Percentiles rank a stretch among this genome's conserved stretches.
phyloP scores from a whole-genome alignment of 2,797 vertebrate genomes.

The Miichthys miiuy region DNA sequence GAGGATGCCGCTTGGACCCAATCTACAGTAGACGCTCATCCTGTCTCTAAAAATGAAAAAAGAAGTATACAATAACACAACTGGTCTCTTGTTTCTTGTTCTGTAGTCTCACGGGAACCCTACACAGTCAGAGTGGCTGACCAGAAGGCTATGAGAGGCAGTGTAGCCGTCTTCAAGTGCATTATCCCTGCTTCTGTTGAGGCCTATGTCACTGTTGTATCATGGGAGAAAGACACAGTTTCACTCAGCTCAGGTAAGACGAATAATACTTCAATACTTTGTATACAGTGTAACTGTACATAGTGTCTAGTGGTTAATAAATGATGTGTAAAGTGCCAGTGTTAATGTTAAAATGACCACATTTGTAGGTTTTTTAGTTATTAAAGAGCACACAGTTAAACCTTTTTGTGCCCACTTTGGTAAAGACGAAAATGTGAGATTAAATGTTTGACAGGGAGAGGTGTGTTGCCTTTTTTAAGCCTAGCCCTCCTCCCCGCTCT shows the following conservation, averaged over 20 bases:
- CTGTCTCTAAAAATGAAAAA: neutral
- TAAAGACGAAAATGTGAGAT: neutral
- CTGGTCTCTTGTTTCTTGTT: conserved; percentile 11
- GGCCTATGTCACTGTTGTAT: conserved; percentile 97
- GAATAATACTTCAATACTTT: neutral
- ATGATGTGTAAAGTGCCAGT: neutral
- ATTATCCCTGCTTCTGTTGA: conserved; percentile 99
- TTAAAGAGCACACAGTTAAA: neutral
- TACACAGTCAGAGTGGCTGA: conserved; percentile 99
- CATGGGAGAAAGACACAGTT: conserved; percentile 99
- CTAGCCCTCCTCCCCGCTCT: conserved; percentile 11
- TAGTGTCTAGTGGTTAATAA: conserved; percentile 1
- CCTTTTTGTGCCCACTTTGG: neutral
- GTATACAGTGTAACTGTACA: neutral
- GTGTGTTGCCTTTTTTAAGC: conserved; percentile 2
- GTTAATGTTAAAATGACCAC: neutral
- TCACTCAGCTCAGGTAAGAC: conserved; percentile 98
- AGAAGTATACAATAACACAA: neutral
- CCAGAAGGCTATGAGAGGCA: conserved; percentile 99
- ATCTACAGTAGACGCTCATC: too few relatives aligned
- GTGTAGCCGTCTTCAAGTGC: conserved; percentile 99
- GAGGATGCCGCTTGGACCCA: neutral
- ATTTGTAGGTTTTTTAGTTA: conserved; percentile 1
- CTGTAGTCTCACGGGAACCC: conserved; percentile 96
- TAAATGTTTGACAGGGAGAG: neutral